Evolutionary conservation across 2,797 vertebrate species (phyloP).

Genomic region (Artibeus lituratus): DNA sequence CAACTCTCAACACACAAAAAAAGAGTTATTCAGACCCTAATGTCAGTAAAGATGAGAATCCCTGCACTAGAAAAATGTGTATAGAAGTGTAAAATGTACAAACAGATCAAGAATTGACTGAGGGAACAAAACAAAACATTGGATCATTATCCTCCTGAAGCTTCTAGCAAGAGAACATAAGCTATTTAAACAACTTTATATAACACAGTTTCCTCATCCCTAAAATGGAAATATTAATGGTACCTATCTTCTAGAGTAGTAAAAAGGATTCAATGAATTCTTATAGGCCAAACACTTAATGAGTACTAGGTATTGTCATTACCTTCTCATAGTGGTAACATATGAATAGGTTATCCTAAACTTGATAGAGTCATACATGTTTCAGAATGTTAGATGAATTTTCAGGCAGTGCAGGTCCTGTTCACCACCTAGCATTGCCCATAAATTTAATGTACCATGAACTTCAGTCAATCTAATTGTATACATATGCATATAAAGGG

Average conservation of each 20-base stretch:
- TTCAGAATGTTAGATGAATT: not conserved
- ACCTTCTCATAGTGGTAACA: not conserved
- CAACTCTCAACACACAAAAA: not conserved
- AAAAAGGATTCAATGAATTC: not conserved
- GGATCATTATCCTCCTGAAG: not conserved
- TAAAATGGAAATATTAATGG: not conserved
- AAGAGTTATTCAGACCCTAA: not conserved
- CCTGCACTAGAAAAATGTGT: not conserved
- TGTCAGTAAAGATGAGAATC: not conserved
- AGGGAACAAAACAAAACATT: not conserved
- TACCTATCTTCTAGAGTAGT: not conserved
- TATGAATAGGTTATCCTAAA: not conserved
- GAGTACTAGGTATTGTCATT: not conserved
- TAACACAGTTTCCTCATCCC: not conserved
- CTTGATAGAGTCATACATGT: not conserved
- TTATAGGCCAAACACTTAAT: not conserved
- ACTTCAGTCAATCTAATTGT: not conserved
- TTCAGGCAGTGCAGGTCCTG: not conserved
- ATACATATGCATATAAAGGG: not conserved
- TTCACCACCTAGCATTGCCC: not conserved
- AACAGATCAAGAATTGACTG: not conserved
- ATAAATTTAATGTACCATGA: not conserved
- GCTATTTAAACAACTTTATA: not conserved
- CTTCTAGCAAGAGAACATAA: not conserved
- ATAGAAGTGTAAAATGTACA: not conserved